phyloP scores from a whole-genome alignment of 1,140 invertebrate species.

The Zophobas morio region DNA sequence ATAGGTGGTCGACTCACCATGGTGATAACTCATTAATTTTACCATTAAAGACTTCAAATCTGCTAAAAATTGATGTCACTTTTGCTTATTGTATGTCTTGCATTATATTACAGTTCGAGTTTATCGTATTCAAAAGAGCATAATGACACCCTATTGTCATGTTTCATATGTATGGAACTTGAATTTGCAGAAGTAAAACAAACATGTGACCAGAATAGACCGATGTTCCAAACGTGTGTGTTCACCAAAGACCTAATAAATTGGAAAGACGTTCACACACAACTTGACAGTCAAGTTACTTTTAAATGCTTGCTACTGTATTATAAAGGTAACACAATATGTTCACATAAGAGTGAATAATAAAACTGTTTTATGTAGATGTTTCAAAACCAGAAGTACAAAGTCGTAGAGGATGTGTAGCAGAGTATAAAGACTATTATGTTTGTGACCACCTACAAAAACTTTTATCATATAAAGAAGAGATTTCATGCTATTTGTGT shows the following conservation, averaged over 20 bases:
- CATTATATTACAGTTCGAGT: not conserved
- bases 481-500: not conserved
- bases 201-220: not conserved
- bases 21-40: too few species aligned
- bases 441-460: not conserved
- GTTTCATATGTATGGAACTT: constrained; percentile 10
- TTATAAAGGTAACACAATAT: constrained; percentile 12
- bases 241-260: constrained; percentile 7
- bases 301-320: constrained; percentile 5
- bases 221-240: not conserved
- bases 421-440: not conserved
- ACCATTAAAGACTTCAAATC: too few species aligned
- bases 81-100: too few species aligned
- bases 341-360: not conserved
- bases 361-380: not conserved
- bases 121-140: not conserved
- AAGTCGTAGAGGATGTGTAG: constrained; percentile 13
- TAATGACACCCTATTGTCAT: constrained; percentile 1
- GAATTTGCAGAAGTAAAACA: not conserved
- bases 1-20: too few species aligned
- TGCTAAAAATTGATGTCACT: too few species aligned
- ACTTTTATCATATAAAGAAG: not conserved
- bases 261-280: not conserved
- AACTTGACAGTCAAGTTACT: not conserved
- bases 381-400: not conserved